Percentiles rank a stretch among this genome's conserved stretches.
Conservation (phyloP, 2,888 invertebrate species). For the Leucophenga maculata region DNA sequence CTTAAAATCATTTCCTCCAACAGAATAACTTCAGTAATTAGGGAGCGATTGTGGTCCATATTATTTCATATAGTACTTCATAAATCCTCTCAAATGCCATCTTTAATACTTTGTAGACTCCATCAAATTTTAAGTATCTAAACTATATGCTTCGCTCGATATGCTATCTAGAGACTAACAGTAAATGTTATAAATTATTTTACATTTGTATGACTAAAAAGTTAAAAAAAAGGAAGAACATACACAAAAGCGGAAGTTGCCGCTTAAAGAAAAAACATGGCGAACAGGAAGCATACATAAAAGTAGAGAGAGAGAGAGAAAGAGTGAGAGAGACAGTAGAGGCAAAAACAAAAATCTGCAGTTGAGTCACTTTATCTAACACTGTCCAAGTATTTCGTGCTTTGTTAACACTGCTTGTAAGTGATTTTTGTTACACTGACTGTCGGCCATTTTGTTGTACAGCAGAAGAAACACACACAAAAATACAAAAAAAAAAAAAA, state of each 20-base stretch:
- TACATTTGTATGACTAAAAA: no score
- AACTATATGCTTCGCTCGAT: not conserved
- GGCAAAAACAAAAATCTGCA: not conserved
- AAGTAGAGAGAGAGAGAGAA: not conserved
- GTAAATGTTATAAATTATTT: no score
- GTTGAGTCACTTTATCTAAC: not conserved
- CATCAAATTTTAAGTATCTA: no score
- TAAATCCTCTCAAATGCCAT: no score
- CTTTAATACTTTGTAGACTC: no score
- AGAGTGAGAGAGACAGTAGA: not conserved
- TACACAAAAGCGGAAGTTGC: constrained; percentile 11
- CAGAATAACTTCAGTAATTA: no score
- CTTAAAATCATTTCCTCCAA: no score
- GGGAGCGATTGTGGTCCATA: no score
- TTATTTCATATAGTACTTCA: no score
- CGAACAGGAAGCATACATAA: not conserved
- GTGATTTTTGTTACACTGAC: constrained; percentile 1
- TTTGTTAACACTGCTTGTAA: not conserved
- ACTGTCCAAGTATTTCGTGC: not conserved
- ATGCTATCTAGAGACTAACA: not conserved
- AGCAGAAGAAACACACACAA: not conserved
- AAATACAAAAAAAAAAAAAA: not conserved
- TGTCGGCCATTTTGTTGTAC: constrained; percentile 10
- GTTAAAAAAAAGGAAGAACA: not conserved
- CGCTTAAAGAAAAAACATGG: constrained; percentile 1